phyloP scores from a whole-genome alignment of 2,888 invertebrate species.

The Pantelozetes paolii region DNA sequence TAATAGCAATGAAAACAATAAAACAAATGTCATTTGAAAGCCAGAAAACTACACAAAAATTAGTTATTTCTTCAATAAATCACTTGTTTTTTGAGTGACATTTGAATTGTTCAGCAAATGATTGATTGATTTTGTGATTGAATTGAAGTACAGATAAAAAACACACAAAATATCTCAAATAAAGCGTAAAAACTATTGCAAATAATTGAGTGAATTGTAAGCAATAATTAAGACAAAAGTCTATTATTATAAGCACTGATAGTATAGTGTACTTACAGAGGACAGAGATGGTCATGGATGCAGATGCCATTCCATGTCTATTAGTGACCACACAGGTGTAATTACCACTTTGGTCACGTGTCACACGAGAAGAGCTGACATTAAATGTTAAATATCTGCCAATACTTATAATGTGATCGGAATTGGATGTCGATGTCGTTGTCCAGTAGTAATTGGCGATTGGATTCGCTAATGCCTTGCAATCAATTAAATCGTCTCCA shows the following conservation, averaged over 20 bases:
- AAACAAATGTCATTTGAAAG: conserved; percentile 17
- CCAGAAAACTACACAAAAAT: neutral
- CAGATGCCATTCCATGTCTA: conserved; percentile 69
- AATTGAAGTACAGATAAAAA: neutral
- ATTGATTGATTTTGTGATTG: conserved; percentile 6
- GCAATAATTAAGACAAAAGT: conserved; percentile 6
- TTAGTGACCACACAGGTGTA: conserved; percentile 66
- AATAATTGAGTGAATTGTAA: too few species aligned
- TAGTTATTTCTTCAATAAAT: too few species aligned
- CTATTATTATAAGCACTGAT: too few species aligned
- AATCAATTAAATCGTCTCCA: conserved; percentile 46
- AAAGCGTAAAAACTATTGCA: too few species aligned
- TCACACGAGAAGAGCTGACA: conserved; percentile 57
- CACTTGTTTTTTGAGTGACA: conserved; percentile 5
- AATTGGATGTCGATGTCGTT: conserved; percentile 49
- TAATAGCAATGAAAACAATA: conserved; percentile 17
- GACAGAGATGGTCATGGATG: conserved; percentile 69
- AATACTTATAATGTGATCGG: conserved; percentile 31
- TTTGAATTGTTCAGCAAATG: neutral
- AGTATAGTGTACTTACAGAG: conserved; percentile 68
- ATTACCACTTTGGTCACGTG: conserved; percentile 67
- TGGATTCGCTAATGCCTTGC: conserved; percentile 50
- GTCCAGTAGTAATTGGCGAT: conserved; percentile 68
- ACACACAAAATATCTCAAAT: neutral
- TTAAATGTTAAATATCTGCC: conserved; percentile 36